Conservation (phyloP, 2,888 invertebrate species). For the Cryptus viduatorius region DNA sequence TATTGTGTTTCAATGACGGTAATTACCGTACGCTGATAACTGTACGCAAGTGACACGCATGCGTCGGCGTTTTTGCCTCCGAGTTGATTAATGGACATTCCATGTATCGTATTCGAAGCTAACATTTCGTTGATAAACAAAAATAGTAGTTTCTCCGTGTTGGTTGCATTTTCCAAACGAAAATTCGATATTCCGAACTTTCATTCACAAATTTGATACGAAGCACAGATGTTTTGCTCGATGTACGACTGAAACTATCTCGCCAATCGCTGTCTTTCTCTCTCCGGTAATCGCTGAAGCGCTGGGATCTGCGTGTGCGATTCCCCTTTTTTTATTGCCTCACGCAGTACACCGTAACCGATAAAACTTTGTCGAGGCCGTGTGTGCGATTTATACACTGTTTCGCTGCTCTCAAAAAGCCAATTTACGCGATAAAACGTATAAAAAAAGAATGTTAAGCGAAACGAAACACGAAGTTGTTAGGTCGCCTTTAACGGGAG, state of each 20-base stretch:
- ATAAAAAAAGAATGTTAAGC: not conserved
- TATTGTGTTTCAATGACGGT: no score
- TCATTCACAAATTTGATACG: not conserved
- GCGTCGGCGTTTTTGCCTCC: not conserved
- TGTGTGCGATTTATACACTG: not conserved
- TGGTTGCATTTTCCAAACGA: no score
- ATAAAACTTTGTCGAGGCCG: constrained; percentile 4
- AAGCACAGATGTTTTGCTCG: not conserved
- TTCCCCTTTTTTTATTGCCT: constrained; percentile 6
- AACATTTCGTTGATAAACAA: not conserved
- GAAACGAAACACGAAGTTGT: not conserved
- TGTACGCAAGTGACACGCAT: not conserved
- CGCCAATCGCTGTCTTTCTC: not conserved
- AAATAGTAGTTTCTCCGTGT: not conserved
- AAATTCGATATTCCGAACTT: not conserved
- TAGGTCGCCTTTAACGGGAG: not conserved
- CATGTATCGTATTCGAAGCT: not conserved
- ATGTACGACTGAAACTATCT: not conserved
- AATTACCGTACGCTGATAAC: no score
- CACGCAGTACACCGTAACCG: not conserved
- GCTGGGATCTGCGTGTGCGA: not conserved
- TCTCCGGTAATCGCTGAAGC: not conserved
- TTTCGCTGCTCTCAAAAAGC: not conserved
- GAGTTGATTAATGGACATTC: not conserved
- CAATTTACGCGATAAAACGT: not conserved